Conservation (phyloP, 2,888 invertebrate species). For the Pollenia amentaria region DNA sequence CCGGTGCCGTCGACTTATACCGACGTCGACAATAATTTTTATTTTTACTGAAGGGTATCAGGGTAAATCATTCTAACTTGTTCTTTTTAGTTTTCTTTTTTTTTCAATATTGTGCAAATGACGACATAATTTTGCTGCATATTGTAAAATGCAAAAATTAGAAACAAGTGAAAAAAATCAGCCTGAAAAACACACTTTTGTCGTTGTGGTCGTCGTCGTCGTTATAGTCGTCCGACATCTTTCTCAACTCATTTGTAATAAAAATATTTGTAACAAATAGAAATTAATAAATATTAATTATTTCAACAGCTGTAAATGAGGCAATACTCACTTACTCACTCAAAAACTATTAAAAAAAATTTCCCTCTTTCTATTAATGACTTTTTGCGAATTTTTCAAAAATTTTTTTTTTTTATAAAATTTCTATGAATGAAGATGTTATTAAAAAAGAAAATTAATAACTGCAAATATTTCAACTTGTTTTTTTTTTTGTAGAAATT, state of each 20-base stretch:
- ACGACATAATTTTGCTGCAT: conserved; percentile 48
- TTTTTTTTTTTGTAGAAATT: not conserved
- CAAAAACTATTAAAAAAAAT: conserved; percentile 44
- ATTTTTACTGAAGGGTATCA: too few relatives aligned
- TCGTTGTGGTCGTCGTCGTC: not conserved
- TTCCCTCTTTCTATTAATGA: not conserved
- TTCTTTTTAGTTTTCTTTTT: conserved; percentile 4
- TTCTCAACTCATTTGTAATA: conserved; percentile 45
- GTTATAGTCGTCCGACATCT: not conserved
- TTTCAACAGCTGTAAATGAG: conserved; percentile 69
- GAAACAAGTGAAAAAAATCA: too few relatives aligned
- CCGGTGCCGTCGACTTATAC: too few relatives aligned
- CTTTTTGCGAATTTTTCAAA: not conserved
- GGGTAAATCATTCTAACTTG: not conserved
- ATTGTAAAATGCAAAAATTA: not conserved
- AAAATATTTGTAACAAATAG: conserved; percentile 67
- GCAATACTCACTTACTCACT: conserved; percentile 68
- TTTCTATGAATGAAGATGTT: conserved; percentile 55
- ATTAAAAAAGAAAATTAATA: conserved; percentile 38
- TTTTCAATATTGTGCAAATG: conserved; percentile 44
- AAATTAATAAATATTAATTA: conserved; percentile 68
- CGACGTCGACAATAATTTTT: too few relatives aligned
- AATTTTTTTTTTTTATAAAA: conserved; percentile 18
- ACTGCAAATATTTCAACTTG: conserved; percentile 44
- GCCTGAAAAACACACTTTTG: not conserved